phyloP scores from a whole-genome alignment of 2,888 invertebrate genomes.

The Eupithecia exiguata region DNA sequence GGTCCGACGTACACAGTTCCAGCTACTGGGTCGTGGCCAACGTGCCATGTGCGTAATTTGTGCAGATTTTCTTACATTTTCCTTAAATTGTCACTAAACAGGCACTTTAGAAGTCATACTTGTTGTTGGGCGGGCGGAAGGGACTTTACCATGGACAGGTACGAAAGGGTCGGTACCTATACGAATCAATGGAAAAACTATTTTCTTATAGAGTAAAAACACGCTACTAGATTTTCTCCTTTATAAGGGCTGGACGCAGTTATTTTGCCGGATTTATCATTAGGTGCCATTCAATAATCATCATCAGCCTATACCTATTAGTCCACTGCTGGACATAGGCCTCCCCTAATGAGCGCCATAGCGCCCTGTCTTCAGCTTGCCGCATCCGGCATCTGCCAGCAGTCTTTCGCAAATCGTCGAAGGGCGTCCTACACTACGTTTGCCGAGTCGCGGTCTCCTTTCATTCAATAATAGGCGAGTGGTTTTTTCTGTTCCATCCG shows the following conservation, averaged over 20 bases:
- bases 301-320: no score
- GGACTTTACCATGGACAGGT: neutral
- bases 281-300: neutral
- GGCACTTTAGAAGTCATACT: neutral
- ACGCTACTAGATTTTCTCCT: no score
- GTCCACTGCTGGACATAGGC: no score
- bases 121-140: neutral
- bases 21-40: neutral
- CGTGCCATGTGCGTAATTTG: neutral
- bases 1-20: neutral
- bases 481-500: neutral
- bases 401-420: no score
- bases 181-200: neutral
- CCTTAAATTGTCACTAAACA: conserved; percentile 4
- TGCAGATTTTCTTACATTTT: neutral
- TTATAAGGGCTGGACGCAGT: neutral
- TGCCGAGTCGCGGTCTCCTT: no score
- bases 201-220: no score
- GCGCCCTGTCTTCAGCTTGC: no score
- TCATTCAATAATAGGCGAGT: neutral
- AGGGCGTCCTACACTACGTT: no score
- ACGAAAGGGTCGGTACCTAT: neutral
- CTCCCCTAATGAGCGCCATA: no score
- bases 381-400: no score
- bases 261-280: neutral